Percentiles rank a stretch among this genome's conserved stretches.
These are phyloP conservation scores for Odontomyia ornata DNA, from an alignment of 2,888 invertebrate genomes.

Conservation along the genomic window DNA sequence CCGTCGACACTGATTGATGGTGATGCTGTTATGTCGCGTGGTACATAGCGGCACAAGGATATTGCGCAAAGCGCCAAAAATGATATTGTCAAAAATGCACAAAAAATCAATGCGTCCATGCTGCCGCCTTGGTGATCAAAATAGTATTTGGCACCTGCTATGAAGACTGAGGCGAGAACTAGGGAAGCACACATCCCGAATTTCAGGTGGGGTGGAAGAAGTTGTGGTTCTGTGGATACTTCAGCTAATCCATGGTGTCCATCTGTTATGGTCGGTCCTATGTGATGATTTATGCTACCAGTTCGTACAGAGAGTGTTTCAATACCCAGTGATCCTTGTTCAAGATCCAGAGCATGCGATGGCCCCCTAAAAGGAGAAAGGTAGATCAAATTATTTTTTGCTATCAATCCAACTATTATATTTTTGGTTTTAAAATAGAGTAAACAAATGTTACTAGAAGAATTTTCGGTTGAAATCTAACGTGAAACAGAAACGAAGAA, in stretches of 20 bases:
- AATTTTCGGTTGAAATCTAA: too few species aligned
- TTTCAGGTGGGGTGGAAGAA: conserved; percentile 71
- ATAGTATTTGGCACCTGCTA: conserved; percentile 77
- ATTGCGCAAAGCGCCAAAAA: conserved; percentile 72
- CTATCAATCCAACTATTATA: neutral
- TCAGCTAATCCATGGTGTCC: conserved; percentile 41
- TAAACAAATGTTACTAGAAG: neutral
- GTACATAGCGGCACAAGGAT: conserved; percentile 68
- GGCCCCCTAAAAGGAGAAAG: conserved; percentile 51
- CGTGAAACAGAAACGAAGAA: too few species aligned
- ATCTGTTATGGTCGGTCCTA: neutral
- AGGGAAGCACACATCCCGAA: conserved; percentile 78
- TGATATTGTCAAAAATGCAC: conserved; percentile 71
- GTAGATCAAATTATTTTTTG: neutral
- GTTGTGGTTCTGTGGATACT: conserved; percentile 55
- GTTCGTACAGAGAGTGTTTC: conserved; percentile 51
- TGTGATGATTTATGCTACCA: conserved; percentile 42
- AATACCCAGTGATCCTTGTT: conserved; percentile 53
- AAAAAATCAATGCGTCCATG: conserved; percentile 71
- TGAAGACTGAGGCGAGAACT: conserved; percentile 73
- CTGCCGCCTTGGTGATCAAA: conserved; percentile 72
- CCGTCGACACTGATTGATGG: conserved; percentile 61
- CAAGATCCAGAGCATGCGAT: conserved; percentile 53
- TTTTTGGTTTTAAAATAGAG: neutral
- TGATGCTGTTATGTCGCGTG: conserved; percentile 59